phyloP scores from a whole-genome alignment of 2,888 invertebrate genomes.

The Andrena fulva region DNA sequence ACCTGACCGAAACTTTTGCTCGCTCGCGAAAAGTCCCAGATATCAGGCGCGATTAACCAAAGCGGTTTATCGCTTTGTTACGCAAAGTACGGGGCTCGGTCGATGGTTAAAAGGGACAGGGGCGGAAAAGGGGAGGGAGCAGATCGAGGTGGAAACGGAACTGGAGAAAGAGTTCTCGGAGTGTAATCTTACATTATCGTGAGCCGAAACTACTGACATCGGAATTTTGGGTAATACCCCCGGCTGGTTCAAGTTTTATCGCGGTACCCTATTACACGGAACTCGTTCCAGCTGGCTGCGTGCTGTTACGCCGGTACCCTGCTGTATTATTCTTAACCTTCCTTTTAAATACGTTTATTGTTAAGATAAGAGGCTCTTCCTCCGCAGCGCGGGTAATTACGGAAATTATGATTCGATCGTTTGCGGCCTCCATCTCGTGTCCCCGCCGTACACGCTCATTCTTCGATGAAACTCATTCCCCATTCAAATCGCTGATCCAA shows the following conservation, averaged over 20 bases:
- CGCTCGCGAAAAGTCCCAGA: constrained; percentile 36
- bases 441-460: constrained; percentile 14
- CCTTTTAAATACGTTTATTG: background rate
- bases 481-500: constrained; percentile 61
- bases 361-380: background rate
- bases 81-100: constrained; percentile 11
- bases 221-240: constrained; percentile 46
- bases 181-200: constrained; percentile 32
- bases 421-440: constrained; percentile 10
- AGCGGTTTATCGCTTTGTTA: constrained; percentile 61
- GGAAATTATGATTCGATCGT: constrained; percentile 57
- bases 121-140: background rate
- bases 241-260: constrained; percentile 50
- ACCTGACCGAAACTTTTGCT: constrained; percentile 54
- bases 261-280: constrained; percentile 40
- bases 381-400: constrained; percentile 40
- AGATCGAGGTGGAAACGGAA: constrained; percentile 10
- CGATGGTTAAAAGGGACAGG: background rate
- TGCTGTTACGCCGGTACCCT: background rate
- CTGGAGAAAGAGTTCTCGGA: constrained; percentile 20
- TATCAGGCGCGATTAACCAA: constrained; percentile 67
- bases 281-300: constrained; percentile 18
- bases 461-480: constrained; percentile 25
- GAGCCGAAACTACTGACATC: constrained; percentile 38
- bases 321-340: background rate